Conservation (phyloP, 1,140 invertebrate genomes). For the Zaprionus vittiger region DNA sequence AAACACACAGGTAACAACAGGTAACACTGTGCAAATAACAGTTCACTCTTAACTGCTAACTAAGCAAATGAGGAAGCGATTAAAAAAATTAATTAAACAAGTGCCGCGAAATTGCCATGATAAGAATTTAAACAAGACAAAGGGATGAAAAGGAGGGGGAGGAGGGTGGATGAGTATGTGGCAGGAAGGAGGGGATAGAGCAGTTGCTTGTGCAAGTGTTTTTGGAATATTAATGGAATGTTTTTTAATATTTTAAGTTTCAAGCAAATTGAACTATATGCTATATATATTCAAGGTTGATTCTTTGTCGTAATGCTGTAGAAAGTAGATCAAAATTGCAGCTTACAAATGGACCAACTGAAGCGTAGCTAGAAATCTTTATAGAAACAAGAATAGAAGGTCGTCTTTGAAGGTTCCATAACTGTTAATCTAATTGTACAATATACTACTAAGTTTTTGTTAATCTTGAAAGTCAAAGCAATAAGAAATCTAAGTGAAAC, state of each 20-base stretch:
- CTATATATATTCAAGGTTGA: not conserved
- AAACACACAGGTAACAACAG: conserved; percentile 7
- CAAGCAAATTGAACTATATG: not conserved
- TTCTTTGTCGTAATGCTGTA: too few species aligned
- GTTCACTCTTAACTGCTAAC: conserved; percentile 40
- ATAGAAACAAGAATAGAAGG: too few species aligned
- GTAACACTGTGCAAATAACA: conserved; percentile 47
- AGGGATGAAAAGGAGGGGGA: not conserved
- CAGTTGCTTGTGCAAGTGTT: not conserved
- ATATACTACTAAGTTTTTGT: not conserved
- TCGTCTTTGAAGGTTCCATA: not conserved
- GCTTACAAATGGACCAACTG: too few species aligned
- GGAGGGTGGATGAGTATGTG: not conserved
- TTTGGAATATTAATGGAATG: not conserved
- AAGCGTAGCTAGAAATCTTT: too few species aligned
- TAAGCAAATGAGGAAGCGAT: conserved; percentile 59
- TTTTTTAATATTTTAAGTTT: not conserved
- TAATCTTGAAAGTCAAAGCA: too few species aligned
- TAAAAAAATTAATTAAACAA: conserved; percentile 71
- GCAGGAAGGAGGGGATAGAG: not conserved
- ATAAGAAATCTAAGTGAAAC: too few species aligned
- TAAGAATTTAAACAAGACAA: conserved; percentile 8
- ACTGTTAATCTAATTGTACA: not conserved
- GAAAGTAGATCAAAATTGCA: too few species aligned
- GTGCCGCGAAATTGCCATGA: conserved; percentile 44